These are phyloP conservation scores for Conus ventricosus DNA, from an alignment of 1,140 invertebrate species.

Conservation along the genomic window DNA sequence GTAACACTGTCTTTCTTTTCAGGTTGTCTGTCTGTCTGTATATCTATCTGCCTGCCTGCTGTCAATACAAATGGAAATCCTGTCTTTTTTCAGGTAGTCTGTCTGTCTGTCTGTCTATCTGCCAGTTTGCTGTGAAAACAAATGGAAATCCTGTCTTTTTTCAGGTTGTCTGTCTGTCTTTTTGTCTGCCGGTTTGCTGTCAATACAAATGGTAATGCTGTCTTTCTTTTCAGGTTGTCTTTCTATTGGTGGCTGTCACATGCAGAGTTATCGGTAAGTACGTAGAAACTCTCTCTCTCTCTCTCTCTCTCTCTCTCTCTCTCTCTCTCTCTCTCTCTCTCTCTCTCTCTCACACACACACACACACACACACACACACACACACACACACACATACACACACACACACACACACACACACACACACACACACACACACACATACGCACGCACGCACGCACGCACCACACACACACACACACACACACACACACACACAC, in stretches of 20 bases:
- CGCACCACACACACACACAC: not conserved
- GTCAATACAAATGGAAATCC: not conserved
- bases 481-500: not conserved
- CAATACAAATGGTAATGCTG: not conserved
- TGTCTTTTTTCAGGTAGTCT: not conserved
- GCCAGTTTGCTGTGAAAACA: no score
- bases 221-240: not conserved
- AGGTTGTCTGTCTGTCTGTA: not conserved
- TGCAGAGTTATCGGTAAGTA: not conserved
- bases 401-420: no score
- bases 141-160: no score
- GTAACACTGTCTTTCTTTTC: not conserved
- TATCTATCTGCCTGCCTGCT: not conserved
- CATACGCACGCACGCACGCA: not conserved
- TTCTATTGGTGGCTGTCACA: not conserved
- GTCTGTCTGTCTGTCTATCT: not conserved
- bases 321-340: not conserved
- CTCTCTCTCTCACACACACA: not conserved
- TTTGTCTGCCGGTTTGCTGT: not conserved
- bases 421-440: slow-evolving; percentile 4
- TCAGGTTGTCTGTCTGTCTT: not conserved
- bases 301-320: not conserved
- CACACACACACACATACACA: no score
- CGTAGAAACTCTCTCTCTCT: not conserved
- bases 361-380: no score